These are phyloP conservation scores for Anticlea derivata DNA, from an alignment of 2,888 invertebrate genomes.

Conservation along the genomic window DNA sequence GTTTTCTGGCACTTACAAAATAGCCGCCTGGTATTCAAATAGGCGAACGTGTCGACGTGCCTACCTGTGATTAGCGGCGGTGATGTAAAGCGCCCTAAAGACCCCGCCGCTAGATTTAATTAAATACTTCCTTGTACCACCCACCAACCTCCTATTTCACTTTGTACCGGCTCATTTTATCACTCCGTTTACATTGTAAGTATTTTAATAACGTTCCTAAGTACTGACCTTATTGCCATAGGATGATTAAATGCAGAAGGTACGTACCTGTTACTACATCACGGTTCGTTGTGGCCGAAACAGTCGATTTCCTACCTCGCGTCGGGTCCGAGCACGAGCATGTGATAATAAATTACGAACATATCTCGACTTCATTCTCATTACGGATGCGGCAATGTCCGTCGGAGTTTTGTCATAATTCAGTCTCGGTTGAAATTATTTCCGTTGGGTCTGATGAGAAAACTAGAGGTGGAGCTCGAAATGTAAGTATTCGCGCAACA, in stretches of 20 bases:
- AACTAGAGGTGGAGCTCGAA: constrained; percentile 80
- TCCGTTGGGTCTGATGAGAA: constrained; percentile 82
- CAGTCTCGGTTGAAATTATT: constrained; percentile 83
- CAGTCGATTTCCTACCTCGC: constrained; percentile 56
- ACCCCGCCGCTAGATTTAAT: constrained; percentile 75
- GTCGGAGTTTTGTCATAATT: constrained; percentile 83
- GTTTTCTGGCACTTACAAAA: constrained; percentile 57
- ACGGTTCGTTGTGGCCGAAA: constrained; percentile 53
- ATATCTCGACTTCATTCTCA: constrained; percentile 81
- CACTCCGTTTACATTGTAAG: constrained; percentile 56
- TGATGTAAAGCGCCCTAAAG: constrained; percentile 67
- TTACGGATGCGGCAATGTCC: constrained; percentile 83
- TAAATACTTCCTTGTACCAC: constrained; percentile 76
- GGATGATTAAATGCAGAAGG: constrained; percentile 31
- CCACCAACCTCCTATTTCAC: constrained; percentile 70
- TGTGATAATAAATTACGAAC: constrained; percentile 78
- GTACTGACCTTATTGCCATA: constrained; percentile 40
- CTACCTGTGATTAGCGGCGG: constrained; percentile 77
- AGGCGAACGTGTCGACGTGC: constrained; percentile 69
- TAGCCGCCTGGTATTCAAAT: constrained; percentile 67
- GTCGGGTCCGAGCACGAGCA: constrained; percentile 53
- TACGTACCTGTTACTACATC: constrained; percentile 18
- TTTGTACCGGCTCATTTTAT: constrained; percentile 65
- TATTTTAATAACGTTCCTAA: constrained; percentile 46
- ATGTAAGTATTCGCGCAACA: constrained; percentile 81